These are phyloP conservation scores for Tapirus indicus DNA, from an alignment of 2,797 vertebrate species.

Conservation along the genomic window DNA sequence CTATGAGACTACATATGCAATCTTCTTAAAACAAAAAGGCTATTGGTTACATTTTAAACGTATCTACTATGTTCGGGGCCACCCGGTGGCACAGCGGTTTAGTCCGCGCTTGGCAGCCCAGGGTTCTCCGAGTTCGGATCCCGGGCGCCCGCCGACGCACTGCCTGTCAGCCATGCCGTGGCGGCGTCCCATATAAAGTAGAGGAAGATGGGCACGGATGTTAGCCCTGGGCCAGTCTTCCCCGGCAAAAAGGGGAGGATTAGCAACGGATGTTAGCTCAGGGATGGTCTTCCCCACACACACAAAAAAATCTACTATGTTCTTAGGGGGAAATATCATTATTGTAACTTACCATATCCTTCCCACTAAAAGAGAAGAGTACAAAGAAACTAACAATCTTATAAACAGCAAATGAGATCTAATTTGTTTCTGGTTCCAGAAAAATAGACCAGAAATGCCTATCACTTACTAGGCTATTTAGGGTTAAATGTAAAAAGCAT, in stretches of 20 bases:
- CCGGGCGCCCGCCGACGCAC: no score
- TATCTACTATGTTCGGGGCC: neutral
- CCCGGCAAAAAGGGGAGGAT: no score
- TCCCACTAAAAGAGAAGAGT: slow-evolving; percentile 36
- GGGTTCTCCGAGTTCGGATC: no score
- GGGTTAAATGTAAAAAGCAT: slow-evolving; percentile 66
- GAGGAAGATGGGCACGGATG: no score
- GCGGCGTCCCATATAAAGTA: no score
- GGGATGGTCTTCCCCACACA: no score
- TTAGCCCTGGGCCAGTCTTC: no score
- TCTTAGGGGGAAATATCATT: neutral
- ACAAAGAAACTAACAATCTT: slow-evolving; percentile 18
- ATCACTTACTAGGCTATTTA: slow-evolving; percentile 62
- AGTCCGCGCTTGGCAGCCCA: no score
- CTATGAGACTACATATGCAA: neutral
- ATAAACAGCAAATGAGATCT: neutral
- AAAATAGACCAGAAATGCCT: slow-evolving; percentile 14
- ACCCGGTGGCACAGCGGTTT: no score
- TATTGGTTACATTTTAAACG: neutral
- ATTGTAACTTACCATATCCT: neutral
- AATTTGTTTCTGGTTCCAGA: neutral
- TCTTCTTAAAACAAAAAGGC: neutral
- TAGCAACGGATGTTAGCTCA: no score
- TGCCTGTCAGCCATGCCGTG: no score
- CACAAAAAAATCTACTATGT: neutral